Evolutionary conservation across 2,113 vertebrate species (phyloP).

Genomic region (Saimiri boliviensis): DNA sequence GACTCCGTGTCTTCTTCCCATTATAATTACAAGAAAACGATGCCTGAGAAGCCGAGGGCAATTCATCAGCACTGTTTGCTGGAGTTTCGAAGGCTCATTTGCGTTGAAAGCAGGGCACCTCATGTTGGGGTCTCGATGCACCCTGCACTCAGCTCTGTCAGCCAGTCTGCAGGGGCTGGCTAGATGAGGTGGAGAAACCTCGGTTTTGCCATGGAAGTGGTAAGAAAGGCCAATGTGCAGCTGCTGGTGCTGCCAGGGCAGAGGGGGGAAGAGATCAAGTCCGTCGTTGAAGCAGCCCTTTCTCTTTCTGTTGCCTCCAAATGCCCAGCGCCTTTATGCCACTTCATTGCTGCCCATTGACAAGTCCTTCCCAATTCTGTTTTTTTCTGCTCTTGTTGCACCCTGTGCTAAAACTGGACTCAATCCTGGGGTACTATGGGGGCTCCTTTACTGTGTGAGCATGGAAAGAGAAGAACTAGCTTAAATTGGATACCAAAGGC

Average conservation of each 20-base stretch:
- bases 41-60: neutral
- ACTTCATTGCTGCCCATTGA: accelerated
- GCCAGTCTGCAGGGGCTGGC: neutral
- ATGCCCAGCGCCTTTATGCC: neutral
- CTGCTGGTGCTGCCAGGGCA: neutral
- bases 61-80: neutral
- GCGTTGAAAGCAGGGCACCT: neutral
- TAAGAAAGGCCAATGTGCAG: accelerated
- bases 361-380: accelerated
- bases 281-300: neutral
- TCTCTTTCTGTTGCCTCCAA: neutral
- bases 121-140: accelerated
- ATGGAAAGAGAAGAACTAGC: neutral
- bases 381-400: neutral
- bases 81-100: neutral
- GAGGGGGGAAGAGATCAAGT: neutral
- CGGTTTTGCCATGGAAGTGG: accelerated
- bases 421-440: accelerated
- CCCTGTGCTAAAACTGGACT: neutral
- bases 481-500: neutral
- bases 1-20: neutral
- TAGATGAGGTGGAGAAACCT: no score
- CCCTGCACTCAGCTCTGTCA: neutral
- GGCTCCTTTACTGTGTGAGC: neutral
- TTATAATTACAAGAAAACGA: neutral